A percentile compares a stretch with the other conserved stretches of the same genome.
Conservation (phyloP, 2,797 vertebrate genomes). For the Alauda arvensis region DNA sequence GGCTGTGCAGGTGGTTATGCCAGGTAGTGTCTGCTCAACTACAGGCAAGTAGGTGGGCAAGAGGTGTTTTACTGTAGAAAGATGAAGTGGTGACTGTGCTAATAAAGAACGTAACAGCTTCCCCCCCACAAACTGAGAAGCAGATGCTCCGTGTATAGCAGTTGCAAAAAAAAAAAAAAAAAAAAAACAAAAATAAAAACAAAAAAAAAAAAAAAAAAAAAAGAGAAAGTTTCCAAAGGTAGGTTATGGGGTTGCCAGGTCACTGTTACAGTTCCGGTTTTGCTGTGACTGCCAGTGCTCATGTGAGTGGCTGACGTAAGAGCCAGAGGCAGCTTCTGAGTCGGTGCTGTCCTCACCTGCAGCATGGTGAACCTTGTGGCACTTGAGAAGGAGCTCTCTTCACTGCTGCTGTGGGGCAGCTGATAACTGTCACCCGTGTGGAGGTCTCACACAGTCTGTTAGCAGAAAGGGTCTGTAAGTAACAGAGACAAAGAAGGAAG, state of each 20-base stretch:
- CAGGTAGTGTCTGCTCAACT: not conserved
- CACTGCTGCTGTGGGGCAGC: not conserved
- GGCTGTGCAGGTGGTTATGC: not conserved
- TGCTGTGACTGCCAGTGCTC: not conserved
- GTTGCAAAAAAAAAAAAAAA: not conserved
- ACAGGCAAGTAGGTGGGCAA: not conserved
- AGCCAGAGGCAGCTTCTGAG: not conserved
- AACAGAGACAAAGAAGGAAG: not conserved
- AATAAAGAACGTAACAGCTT: not conserved
- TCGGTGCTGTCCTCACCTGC: not conserved
- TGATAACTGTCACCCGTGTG: not conserved
- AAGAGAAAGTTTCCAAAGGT: not conserved
- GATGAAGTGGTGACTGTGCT: not conserved
- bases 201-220: too few relatives aligned
- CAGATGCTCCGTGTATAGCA: not conserved
- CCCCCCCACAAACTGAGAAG: not conserved
- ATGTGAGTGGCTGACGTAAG: accelerated
- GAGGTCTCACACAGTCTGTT: not conserved
- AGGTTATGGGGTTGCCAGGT: not conserved
- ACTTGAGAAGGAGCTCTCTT: not conserved
- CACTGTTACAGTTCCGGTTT: not conserved
- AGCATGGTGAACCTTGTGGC: not conserved
- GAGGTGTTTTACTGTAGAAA: not conserved
- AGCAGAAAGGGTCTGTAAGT: not conserved
- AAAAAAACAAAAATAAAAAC: too few relatives aligned